A percentile compares a stretch with the other conserved stretches of the same genome.
These are phyloP conservation scores for Euplexia lucipara DNA, from an alignment of 2,888 invertebrate species.

Conservation along the genomic window DNA sequence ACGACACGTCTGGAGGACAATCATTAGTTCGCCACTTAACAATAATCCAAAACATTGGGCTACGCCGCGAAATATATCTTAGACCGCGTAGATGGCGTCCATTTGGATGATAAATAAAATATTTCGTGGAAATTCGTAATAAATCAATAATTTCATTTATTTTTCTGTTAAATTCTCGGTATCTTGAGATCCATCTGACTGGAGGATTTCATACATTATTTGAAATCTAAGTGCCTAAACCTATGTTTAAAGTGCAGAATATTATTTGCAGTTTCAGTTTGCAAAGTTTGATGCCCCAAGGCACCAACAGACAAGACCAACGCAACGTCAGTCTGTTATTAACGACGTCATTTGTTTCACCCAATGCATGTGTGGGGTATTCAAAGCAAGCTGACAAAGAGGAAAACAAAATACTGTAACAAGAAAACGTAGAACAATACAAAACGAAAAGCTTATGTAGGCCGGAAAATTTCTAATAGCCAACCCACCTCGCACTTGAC, in stretches of 20 bases:
- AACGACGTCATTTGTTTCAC: constrained; percentile 32
- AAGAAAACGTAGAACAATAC: background rate
- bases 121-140: too few relatives aligned
- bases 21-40: constrained; percentile 66
- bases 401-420: background rate
- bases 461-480: background rate
- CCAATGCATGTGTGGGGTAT: constrained; percentile 25
- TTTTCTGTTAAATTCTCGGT: background rate
- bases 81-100: background rate
- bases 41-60: constrained; percentile 68
- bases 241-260: background rate
- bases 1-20: constrained; percentile 72
- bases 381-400: constrained; percentile 6
- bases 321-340: constrained; percentile 33
- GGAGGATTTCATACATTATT: background rate
- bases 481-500: constrained; percentile 3
- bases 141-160: background rate
- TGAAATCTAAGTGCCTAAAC: background rate
- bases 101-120: background rate
- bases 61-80: constrained; percentile 25
- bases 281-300: constrained; percentile 34
- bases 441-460: background rate
- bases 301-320: constrained; percentile 40
- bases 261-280: constrained; percentile 21
- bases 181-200: background rate